Base-by-base conservation (phyloP, 1,140 invertebrate genomes). In the Pteromalus puparum region DNA sequence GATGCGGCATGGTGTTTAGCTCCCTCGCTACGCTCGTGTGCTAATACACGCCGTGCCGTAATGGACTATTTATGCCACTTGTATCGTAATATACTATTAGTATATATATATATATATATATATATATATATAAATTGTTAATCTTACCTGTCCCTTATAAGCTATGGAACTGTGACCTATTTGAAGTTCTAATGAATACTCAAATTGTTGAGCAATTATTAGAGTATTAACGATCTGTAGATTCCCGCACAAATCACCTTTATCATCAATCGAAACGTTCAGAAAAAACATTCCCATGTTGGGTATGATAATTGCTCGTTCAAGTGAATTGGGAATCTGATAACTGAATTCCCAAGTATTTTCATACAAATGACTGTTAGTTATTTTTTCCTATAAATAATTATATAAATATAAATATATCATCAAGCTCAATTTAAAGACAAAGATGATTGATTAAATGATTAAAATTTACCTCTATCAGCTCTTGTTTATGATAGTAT, bases 251-350 rank as follows among this genome's bases (percentile, higher is more conserved):
- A 91, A 77, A 73, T 87, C 48, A 7, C 89, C 87, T 0, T 83
- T 85, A 0, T 38, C 15, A 78, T 88, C 75, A 24, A 90, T 74
- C 0, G 30, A 77, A 0, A 91, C 24, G 1, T 89, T 88, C 1
- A 91, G 15, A 75, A 91, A 91, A 77, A 92, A 92, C 1, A 91
- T 46, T 10, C 89, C 90, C 89, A 90, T 90, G 78, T 87, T 74
- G 21, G 77, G 79, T 21, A 91, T 78, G 12, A 80, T 73, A 34
- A 91, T 87, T 4, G 88, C 90, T 18, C 46, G 77, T 53, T 90
- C 86, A 83, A 87, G 78, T 34, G 74, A 38, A 21, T 78, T 81
- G 1, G 28, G 4, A 2, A 26, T 48, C 28, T 38, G 9, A 24
- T 88, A 87, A 1, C 85, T 38, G 7, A 91, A 26, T 2, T 28